These are phyloP conservation scores for Sitobion miscanthi DNA, from an alignment of 1,140 invertebrate genomes.

Conservation along the genomic window DNA sequence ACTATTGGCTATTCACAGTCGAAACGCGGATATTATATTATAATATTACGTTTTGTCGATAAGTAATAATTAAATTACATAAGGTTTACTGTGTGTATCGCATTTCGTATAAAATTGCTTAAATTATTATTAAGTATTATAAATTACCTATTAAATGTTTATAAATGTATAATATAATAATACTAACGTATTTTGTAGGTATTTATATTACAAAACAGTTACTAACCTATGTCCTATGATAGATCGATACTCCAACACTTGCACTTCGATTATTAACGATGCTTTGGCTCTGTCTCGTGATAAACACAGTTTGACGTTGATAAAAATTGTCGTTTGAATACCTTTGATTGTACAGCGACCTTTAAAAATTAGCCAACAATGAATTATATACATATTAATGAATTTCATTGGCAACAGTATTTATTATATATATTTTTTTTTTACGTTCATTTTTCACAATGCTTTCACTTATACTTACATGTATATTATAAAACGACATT, in stretches of 20 bases:
- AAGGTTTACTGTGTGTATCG: neutral
- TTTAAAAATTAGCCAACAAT: slow-evolving; percentile 24
- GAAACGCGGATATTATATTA: neutral
- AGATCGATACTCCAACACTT: neutral
- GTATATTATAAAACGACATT: too few relatives aligned
- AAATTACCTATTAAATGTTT: neutral
- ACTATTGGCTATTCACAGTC: neutral
- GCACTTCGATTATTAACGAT: neutral
- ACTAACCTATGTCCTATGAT: slow-evolving; percentile 22
- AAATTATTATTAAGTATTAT: neutral
- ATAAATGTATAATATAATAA: neutral
- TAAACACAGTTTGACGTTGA: neutral
- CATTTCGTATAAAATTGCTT: neutral
- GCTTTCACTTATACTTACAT: neutral
- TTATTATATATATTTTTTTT: neutral
- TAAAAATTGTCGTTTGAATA: neutral
- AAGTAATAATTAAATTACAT: neutral
- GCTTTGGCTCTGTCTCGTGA: neutral
- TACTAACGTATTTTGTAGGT: neutral
- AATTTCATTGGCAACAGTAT: neutral
- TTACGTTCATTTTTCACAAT: neutral
- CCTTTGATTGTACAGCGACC: neutral
- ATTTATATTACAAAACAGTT: neutral
- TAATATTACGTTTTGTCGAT: neutral
- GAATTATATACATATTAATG: neutral